Percentiles rank a stretch among this genome's conserved stretches.
phyloP scores from a whole-genome alignment of 2,113 vertebrate species.

The Tricholaema leucomelas region DNA sequence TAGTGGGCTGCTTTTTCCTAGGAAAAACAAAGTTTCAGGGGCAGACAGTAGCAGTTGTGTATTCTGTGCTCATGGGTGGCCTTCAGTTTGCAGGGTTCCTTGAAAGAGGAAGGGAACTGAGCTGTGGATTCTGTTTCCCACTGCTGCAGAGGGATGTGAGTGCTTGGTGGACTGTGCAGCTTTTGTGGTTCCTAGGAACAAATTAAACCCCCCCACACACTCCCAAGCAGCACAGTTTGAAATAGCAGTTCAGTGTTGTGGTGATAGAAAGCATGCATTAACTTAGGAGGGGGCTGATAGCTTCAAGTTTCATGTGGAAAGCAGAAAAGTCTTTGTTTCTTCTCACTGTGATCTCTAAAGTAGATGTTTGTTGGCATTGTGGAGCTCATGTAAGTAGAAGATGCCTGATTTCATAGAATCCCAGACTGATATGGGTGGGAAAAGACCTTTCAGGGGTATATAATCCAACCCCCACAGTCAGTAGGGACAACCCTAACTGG shows the following conservation, averaged over 20 bases:
- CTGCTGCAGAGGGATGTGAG: background rate
- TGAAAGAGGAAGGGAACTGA: background rate
- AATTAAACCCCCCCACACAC: background rate
- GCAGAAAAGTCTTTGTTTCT: background rate
- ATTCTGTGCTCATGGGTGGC: constrained; percentile 30
- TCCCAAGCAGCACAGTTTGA: background rate
- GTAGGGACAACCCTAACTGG: too few relatives aligned
- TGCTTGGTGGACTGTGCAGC: background rate
- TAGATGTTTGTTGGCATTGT: constrained; percentile 29
- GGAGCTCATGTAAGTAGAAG: background rate
- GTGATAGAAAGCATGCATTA: background rate
- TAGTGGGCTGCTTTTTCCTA: background rate
- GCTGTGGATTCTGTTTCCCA: background rate
- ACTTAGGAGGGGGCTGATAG: background rate
- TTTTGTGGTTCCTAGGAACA: background rate
- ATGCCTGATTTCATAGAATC: background rate
- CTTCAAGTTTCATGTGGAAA: background rate
- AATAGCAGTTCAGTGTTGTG: background rate
- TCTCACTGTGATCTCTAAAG: background rate
- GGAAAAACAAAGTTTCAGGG: background rate
- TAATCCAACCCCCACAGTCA: too few relatives aligned
- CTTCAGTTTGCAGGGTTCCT: constrained; percentile 11
- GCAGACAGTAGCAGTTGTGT: background rate
- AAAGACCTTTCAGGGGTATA: too few relatives aligned
- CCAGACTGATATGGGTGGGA: too few relatives aligned